phyloP scores from a whole-genome alignment of 2,888 invertebrate species.

The Zaprionus obscuricornis region DNA sequence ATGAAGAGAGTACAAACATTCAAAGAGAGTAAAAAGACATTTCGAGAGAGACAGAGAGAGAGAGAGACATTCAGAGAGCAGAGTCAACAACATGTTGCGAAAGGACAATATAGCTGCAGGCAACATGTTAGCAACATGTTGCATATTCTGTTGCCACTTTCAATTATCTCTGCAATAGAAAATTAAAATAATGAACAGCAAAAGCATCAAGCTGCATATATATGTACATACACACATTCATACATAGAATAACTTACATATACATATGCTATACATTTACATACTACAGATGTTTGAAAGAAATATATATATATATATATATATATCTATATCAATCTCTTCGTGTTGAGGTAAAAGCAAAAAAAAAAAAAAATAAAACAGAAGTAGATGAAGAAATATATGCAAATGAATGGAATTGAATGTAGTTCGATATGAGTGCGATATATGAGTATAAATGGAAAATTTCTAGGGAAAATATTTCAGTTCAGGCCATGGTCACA shows the following conservation, averaged over 20 bases:
- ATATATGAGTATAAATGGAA: slow-evolving; percentile 14
- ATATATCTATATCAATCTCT: background rate
- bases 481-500: slow-evolving; percentile 47
- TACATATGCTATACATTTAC: slow-evolving; percentile 11
- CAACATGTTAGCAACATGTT: slow-evolving; percentile 47
- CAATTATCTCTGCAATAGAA: slow-evolving; percentile 56
- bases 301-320: slow-evolving; percentile 10
- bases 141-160: slow-evolving; percentile 55
- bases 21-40: too few relatives aligned
- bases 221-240: background rate
- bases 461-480: slow-evolving; percentile 29
- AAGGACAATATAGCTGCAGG: slow-evolving; percentile 2
- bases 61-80: slow-evolving; percentile 2
- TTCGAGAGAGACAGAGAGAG: background rate
- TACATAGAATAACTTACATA: slow-evolving; percentile 5
- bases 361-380: too few relatives aligned
- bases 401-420: slow-evolving; percentile 59
- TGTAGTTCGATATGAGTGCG: slow-evolving; percentile 36
- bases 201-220: slow-evolving; percentile 5
- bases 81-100: slow-evolving; percentile 34
- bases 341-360: too few relatives aligned
- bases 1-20: too few relatives aligned
- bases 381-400: slow-evolving; percentile 46
- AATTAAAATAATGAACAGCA: slow-evolving; percentile 70
- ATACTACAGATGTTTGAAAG: too few relatives aligned